Percentiles rank a stretch among this genome's conserved stretches.
phyloP scores from a whole-genome alignment of 2,797 vertebrate genomes.

The Hipposideros larvatus region DNA sequence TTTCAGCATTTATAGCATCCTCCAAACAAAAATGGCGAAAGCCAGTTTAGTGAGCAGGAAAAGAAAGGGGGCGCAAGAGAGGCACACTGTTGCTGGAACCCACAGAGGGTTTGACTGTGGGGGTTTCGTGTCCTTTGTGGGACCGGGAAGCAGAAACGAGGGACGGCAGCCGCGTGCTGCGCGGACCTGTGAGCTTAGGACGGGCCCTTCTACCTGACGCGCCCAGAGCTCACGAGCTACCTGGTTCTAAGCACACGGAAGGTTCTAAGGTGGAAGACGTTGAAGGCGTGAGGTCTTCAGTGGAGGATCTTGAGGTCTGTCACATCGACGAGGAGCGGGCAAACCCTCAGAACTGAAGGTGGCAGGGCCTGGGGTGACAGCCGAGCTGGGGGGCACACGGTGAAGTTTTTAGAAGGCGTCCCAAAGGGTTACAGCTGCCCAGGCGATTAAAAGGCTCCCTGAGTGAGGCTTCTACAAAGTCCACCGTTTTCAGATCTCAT shows the following conservation, averaged over 20 bases:
- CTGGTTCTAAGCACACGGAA: background rate
- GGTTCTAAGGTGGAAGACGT: too few species aligned
- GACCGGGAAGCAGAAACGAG: background rate
- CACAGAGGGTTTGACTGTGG: fast-evolving
- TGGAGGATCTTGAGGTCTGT: background rate
- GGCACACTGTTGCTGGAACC: fast-evolving
- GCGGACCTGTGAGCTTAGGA: too few species aligned
- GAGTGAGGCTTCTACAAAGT: background rate
- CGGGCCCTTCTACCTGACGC: background rate
- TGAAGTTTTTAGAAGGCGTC: background rate
- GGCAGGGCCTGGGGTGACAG: too few species aligned
- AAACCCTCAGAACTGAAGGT: background rate
- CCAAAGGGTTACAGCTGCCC: background rate
- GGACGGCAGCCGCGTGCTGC: background rate
- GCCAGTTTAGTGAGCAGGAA: fast-evolving
- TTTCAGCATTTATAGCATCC: background rate
- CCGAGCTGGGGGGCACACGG: background rate
- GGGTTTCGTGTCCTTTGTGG: background rate
- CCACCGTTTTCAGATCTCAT: fast-evolving
- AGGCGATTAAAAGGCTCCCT: background rate
- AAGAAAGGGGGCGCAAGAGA: background rate
- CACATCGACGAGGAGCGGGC: fast-evolving
- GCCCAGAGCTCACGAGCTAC: too few species aligned
- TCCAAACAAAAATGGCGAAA: background rate
- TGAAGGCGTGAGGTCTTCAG: background rate